These are phyloP conservation scores for Mesitornis unicolor DNA, from an alignment of 2,113 vertebrate genomes.

Conservation along the genomic window DNA sequence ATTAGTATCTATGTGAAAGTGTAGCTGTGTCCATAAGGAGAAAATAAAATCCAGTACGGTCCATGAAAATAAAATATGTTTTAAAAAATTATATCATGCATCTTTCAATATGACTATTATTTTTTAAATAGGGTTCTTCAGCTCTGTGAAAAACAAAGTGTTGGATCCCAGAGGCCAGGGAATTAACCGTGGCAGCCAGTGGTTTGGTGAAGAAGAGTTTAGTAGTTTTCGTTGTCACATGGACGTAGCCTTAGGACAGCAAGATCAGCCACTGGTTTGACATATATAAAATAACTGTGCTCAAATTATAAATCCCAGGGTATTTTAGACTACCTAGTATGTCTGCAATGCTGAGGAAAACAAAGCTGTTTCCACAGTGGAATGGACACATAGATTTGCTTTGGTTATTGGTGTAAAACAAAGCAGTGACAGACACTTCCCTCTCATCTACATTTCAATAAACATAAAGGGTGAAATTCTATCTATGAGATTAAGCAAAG, in stretches of 20 bases:
- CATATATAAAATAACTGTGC: not conserved
- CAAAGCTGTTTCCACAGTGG: not conserved
- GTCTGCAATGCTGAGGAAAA: not conserved
- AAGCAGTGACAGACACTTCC: not conserved
- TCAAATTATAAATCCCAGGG: slow-evolving; percentile 15
- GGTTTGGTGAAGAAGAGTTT: not conserved
- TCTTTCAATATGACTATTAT: not conserved
- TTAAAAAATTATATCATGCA: not conserved
- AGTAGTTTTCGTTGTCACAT: not conserved
- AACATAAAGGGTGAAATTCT: not conserved
- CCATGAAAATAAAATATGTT: not conserved
- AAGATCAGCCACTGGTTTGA: not conserved
- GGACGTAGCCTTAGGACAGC: slow-evolving; percentile 5
- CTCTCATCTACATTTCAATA: fast-evolving
- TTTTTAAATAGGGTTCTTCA: not conserved
- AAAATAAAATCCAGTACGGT: not conserved
- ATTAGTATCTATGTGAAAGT: not conserved
- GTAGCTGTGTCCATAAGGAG: not conserved
- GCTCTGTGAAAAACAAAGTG: not conserved
- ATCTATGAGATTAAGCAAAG: not conserved
- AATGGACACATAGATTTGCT: not conserved
- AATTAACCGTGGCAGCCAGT: not conserved
- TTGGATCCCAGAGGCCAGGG: not conserved
- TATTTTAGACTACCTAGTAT: not conserved
- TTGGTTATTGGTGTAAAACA: not conserved